Conservation (phyloP, 2,888 invertebrate species). For the Vesta saturnalis region DNA sequence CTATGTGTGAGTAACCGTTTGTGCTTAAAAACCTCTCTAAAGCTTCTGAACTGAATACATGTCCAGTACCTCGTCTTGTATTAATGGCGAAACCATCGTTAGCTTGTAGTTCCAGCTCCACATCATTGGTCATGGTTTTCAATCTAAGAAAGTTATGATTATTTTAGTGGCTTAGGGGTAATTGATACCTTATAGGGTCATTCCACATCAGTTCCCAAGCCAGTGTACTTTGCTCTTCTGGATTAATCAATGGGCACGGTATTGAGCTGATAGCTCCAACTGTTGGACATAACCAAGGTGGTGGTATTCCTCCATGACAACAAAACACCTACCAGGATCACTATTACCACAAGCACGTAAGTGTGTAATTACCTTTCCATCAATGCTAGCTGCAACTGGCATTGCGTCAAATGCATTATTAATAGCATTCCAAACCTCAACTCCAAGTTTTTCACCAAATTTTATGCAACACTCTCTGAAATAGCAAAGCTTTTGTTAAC, state of each 20-base stretch:
- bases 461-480: slow-evolving; percentile 73
- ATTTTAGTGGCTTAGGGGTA: not conserved
- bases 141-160: slow-evolving; percentile 7
- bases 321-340: slow-evolving; percentile 71
- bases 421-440: slow-evolving; percentile 73
- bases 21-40: slow-evolving; percentile 72
- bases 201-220: slow-evolving; percentile 87
- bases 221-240: slow-evolving; percentile 74
- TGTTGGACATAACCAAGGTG: slow-evolving; percentile 72
- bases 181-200: slow-evolving; percentile 70
- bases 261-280: slow-evolving; percentile 72
- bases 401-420: slow-evolving; percentile 77
- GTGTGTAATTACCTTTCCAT: slow-evolving; percentile 75
- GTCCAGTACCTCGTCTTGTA: slow-evolving; percentile 74
- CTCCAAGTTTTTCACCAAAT: slow-evolving; percentile 73
- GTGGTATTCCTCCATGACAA: slow-evolving; percentile 82
- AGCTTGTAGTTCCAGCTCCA: slow-evolving; percentile 65
- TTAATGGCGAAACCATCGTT: slow-evolving; percentile 77
- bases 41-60: slow-evolving; percentile 76
- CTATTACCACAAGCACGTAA: too few species aligned
- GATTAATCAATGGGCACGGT: slow-evolving; percentile 71
- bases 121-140: slow-evolving; percentile 60
- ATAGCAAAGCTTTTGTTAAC: not conserved
- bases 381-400: slow-evolving; percentile 79
- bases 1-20: slow-evolving; percentile 75